Base-by-base conservation (phyloP, 2,113 vertebrate species). In the Sorex fumeus region DNA sequence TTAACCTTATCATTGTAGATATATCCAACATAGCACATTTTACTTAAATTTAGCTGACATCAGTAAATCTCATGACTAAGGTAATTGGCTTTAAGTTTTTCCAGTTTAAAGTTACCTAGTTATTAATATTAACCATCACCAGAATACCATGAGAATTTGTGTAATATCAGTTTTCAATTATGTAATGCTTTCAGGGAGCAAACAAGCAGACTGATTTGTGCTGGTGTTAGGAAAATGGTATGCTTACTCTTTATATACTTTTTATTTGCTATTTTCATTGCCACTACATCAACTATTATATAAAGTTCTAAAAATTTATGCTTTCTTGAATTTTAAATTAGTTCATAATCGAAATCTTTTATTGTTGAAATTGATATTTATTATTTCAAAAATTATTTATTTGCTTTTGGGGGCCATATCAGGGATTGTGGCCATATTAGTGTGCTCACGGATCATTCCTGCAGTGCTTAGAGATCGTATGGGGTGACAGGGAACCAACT, bases 71-170 rank as follows among this genome's bases (percentile, higher is more conserved):
- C 13, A 90, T 19, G 78, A 6, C 19, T 16, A 47, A 8, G n/a
- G 30, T 87, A 8, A 45, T 47, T 36, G 34, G 12, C 70, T 16
- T 90, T 43, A 64, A 10, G 19, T 75, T 86, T 85, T 78, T n/a
- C 16, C 79, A 67, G 40, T 40, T 40, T 76, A 69, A 84, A 84
- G 28, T 91, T 60, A 66, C 3, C n/a, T n/a, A 64, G 16, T 6
- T 40, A 2, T 77, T 2, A 53, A 3, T 84, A 86, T 57, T 89
- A 86, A 91, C n/a, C 76, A 15, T 72, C 15, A 47, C 36, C 21
- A 86, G 25, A 92, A 95, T 91, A 11, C 43, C n/a, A 43, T n/a
- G 34, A 36, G 36, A 75, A 40, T 93, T 77, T 84, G 25, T 77
- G 1, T 80, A 89, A 11, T 70, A 7, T 16, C 50, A 69, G 19